Base-by-base conservation (phyloP, 2,888 invertebrate species). In the Synergus laeviventris region DNA sequence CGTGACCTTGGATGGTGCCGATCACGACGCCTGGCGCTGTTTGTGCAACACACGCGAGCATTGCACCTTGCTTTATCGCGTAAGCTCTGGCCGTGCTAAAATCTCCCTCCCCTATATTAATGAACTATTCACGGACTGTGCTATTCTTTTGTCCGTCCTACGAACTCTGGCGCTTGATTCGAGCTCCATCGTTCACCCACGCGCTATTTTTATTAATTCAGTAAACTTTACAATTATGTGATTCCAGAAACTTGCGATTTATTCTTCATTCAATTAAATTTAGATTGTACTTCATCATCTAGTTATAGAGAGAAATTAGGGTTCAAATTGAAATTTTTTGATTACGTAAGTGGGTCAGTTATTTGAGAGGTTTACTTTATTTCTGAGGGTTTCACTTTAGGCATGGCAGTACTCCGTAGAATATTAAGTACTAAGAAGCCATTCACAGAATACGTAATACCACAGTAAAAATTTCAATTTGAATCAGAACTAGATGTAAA, bases 21-120 rank as follows among this genome's bases (percentile, higher is more conserved):
- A 80, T 83, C 83, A 79, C 79, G 84, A 83, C 84, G 83, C 80
- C 78, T 82, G 84, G 79, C 84, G 84, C 81, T 89, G 89, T 90
- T 89, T 89, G 90, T 88, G 88, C 89, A 89, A 86, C 86, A 79
- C 81, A 78, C 77, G 81, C 86, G 86, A 85, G 84, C 86, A 83
- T 86, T 86, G 90, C 90, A 90, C 90, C 90, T 90, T 88, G 87
- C 88, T 88, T 87, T 89, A 88, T 89, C 89, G 88, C 87, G 84
- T 83, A 83, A 81, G 81, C 36, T 70, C 70, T 54, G n/a, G 45
- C 31, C 45, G 49, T 49, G 16, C 49, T 70, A 49, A 70, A 49
- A 49, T 31, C 11, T n/a, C n/a, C 45, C 21, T 16, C 45, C 16
- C 24, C 24, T 14, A 1, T 3, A 39, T 21, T 12, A 16, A 1